Conservation (phyloP, 2,113 vertebrate genomes). For the Opisthocomus hoazin region DNA sequence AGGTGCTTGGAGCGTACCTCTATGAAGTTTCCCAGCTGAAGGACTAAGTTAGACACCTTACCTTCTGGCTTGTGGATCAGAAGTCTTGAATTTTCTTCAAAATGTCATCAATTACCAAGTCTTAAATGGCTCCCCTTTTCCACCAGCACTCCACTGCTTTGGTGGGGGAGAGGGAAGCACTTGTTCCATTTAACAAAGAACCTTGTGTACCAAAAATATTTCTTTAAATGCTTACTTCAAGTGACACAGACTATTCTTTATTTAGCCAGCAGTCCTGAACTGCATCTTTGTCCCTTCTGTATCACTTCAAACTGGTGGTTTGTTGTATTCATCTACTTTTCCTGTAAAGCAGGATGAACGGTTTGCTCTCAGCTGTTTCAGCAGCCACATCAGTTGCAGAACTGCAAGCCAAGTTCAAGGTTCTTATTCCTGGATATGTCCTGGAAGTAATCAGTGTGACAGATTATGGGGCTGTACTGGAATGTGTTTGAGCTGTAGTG, state of each 20-base stretch:
- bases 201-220: background rate
- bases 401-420: background rate
- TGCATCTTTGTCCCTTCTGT: background rate
- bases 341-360: background rate
- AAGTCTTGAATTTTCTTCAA: background rate
- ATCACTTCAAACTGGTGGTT: background rate
- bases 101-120: background rate
- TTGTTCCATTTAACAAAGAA: background rate
- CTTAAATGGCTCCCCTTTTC: background rate
- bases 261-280: background rate
- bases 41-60: slow-evolving; percentile 4
- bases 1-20: slow-evolving; percentile 91
- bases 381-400: background rate
- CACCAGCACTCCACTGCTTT: background rate
- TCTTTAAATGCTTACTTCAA: background rate
- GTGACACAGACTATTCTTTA: background rate
- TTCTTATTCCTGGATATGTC: background rate
- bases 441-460: background rate
- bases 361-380: background rate
- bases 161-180: background rate
- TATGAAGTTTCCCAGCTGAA: slow-evolving; percentile 88
- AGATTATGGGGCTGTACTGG: background rate
- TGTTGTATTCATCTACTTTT: background rate
- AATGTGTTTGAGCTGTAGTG: background rate
- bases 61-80: background rate